Evolutionary conservation across 2,888 invertebrate species (phyloP).

Genomic region (Acanthopleura granulata): DNA sequence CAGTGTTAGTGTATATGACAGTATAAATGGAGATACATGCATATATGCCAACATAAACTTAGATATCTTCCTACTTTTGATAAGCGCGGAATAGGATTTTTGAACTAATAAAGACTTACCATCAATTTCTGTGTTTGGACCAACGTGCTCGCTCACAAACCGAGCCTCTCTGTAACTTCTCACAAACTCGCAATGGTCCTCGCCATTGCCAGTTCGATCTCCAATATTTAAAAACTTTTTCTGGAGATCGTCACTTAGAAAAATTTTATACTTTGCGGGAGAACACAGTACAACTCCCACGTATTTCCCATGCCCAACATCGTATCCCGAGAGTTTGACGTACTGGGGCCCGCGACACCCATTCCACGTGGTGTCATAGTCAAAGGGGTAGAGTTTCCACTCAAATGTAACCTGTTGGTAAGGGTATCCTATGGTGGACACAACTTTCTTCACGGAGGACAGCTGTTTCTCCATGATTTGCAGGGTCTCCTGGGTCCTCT

Average conservation of each 20-base stretch:
- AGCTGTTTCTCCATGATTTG: constrained; percentile 10
- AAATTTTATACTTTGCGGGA: constrained; percentile 52
- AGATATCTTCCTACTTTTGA: no score
- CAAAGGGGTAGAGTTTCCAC: constrained; percentile 20
- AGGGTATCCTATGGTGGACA: constrained; percentile 10
- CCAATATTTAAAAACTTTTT: constrained; percentile 55
- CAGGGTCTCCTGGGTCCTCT: constrained; percentile 7
- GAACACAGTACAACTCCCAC: constrained; percentile 60
- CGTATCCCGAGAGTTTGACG: constrained; percentile 8
- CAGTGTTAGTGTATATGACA: no score
- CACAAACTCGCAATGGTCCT: constrained; percentile 63
- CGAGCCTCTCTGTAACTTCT: constrained; percentile 28
- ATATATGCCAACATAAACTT: no score
- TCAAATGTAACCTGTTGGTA: constrained; percentile 17
- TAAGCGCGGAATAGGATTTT: no score
- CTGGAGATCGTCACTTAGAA: constrained; percentile 44
- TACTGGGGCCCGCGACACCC: constrained; percentile 18
- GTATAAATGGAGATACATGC: no score
- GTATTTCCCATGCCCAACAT: constrained; percentile 30
- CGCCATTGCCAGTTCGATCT: constrained; percentile 48
- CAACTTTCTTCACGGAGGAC: constrained; percentile 1
- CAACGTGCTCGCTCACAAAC: constrained; percentile 11
- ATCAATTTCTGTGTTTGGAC: constrained; percentile 11
- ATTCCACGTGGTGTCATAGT: constrained; percentile 18
- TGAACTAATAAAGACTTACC: constrained; percentile 2